A percentile compares a stretch with the other conserved stretches of the same genome.
Evolutionary conservation across 2,113 vertebrate genomes (phyloP).

Genomic region (Bos indicus): DNA sequence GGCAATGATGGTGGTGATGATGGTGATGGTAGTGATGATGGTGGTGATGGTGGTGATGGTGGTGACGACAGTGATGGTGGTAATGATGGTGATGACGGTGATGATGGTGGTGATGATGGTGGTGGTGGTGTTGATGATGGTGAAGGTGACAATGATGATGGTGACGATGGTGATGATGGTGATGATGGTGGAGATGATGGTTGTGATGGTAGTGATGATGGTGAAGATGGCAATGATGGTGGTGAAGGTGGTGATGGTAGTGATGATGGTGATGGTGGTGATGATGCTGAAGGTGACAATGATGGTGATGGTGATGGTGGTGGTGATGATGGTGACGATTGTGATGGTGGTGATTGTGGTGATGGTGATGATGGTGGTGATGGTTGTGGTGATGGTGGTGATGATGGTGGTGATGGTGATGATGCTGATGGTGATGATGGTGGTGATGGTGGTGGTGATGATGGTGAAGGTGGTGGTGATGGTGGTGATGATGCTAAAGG

Average conservation of each 20-base stretch:
- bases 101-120: accelerated
- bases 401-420: accelerated
- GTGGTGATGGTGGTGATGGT: accelerated
- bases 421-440: accelerated
- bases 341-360: accelerated
- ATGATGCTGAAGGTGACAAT: too few relatives aligned
- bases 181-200: too few relatives aligned
- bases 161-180: too few relatives aligned
- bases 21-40: accelerated
- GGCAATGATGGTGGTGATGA: accelerated
- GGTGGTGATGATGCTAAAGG: accelerated
- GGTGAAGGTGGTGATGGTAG: too few relatives aligned
- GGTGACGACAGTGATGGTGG: too few relatives aligned
- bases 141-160: accelerated
- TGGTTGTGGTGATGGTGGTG: accelerated
- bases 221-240: too few relatives aligned
- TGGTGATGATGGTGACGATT: accelerated
- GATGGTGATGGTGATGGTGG: accelerated
- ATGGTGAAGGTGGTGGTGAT: accelerated
- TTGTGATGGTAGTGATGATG: too few relatives aligned
- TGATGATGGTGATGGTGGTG: too few relatives aligned
- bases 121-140: accelerated
- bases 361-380: accelerated
- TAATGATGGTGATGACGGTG: accelerated
- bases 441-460: accelerated